A percentile compares a stretch with the other conserved stretches of the same genome.
phyloP scores from a whole-genome alignment of 2,113 vertebrate genomes.

The Chlamydotis undulata region DNA sequence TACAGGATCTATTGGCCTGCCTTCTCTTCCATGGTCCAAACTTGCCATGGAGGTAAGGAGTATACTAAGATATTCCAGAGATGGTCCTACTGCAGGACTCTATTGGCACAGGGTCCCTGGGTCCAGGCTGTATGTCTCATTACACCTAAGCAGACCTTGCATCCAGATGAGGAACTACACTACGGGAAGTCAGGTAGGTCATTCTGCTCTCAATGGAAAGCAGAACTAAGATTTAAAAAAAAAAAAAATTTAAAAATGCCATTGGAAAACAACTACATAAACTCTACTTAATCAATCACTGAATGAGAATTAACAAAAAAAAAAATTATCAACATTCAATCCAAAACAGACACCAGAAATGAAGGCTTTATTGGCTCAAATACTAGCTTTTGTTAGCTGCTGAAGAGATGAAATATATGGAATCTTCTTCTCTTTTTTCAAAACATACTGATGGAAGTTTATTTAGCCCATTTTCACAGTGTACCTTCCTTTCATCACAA shows the following conservation, averaged over 20 bases:
- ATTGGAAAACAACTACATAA: background rate
- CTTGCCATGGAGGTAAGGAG: background rate
- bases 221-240: background rate
- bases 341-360: background rate
- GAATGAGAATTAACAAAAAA: background rate
- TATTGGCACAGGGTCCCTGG: fast-evolving
- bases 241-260: background rate
- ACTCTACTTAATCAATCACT: background rate
- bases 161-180: background rate
- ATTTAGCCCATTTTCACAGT: background rate
- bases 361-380: background rate
- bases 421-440: background rate
- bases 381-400: background rate
- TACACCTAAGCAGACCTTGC: background rate
- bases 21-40: background rate
- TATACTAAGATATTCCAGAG: background rate
- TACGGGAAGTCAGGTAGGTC: background rate
- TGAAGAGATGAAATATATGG: background rate
- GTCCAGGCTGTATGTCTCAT: background rate
- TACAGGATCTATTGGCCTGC: background rate
- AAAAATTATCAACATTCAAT: background rate
- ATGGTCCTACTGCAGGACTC: background rate
- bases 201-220: background rate
- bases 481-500: background rate
- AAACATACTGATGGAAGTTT: background rate